Evolutionary conservation across 2,113 vertebrate species (phyloP).

Genomic region (Leucosticte australis): DNA sequence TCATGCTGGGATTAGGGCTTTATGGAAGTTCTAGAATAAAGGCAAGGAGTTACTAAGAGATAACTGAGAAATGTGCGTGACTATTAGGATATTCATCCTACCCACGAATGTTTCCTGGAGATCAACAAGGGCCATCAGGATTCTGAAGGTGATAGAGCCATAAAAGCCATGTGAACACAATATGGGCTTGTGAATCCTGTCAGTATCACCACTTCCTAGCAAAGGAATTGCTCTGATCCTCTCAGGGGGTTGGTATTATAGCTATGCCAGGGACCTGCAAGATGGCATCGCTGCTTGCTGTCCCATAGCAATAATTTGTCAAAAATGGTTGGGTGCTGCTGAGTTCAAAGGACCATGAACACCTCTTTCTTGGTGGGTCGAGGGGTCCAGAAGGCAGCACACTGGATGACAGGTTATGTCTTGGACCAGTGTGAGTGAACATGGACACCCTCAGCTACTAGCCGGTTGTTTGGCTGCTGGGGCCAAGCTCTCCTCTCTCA

Average conservation of each 20-base stretch:
- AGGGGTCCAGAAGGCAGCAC: neutral
- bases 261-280: neutral
- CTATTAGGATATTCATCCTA: neutral
- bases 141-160: neutral
- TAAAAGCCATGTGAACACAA: neutral
- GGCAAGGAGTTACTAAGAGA: neutral
- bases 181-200: neutral
- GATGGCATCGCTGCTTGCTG: neutral
- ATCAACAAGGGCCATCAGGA: neutral
- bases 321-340: neutral
- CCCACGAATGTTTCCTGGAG: neutral
- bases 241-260: neutral
- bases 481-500: neutral
- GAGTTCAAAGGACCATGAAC: neutral
- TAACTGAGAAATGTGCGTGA: neutral
- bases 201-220: neutral
- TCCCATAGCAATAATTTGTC: neutral
- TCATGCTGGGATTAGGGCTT: neutral
- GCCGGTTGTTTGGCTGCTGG: fast-evolving
- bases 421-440: neutral
- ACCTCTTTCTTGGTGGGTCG: neutral
- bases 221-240: neutral
- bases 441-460: neutral
- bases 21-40: neutral
- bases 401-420: neutral